Base-by-base conservation (phyloP, 2,113 vertebrate species). In the Elachura formosa region DNA sequence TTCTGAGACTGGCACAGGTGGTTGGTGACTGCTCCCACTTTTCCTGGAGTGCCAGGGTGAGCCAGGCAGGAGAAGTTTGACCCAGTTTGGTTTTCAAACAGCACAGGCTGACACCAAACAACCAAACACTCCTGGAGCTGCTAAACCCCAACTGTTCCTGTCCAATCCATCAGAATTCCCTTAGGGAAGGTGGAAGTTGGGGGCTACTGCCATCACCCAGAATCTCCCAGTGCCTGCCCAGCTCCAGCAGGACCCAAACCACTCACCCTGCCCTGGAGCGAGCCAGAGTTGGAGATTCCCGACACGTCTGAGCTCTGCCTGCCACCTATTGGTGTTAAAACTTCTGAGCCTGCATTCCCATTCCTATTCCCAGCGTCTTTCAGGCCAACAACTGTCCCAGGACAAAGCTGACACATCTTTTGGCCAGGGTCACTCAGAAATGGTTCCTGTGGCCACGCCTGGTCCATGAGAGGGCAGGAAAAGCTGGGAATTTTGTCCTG, bases 261-360 rank as follows among this genome's bases (percentile, higher is more conserved):
- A 18, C 23, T 36, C 51, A 64, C 14, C 43, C 58, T 49, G 55
- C 9, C 41, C 56, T 5, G 48, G 41, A 55, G 14, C 16, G 0
- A 55, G 12, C 4, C 1, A 1, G 33, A 24, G n/a, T 6, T 28
- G 0, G 18, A 1, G 0, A 11, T 8, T 64, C 21, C 21, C 1
- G 15, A n/a, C 68, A 69, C 79, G 22, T 4, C n/a, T 81, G 96
- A 89, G 95, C 75, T 91, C 73, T 75, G 80, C 93, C 97, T 98
- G 98, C 98, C 98, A 98, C 75, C 98, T 98, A 97, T 98, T 82
- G 84, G 81, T 94, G 93, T 56, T 85, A n/a, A 33, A 46, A 56
- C 45, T 14, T 21, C 66, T 7, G 43, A 92, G 59, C 36, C 54
- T 7, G 4, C 3, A 21, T 74, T 80, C 51, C n/a, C n/a, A 5